phyloP scores from a whole-genome alignment of 2,888 invertebrate species.

The Mantis religiosa region DNA sequence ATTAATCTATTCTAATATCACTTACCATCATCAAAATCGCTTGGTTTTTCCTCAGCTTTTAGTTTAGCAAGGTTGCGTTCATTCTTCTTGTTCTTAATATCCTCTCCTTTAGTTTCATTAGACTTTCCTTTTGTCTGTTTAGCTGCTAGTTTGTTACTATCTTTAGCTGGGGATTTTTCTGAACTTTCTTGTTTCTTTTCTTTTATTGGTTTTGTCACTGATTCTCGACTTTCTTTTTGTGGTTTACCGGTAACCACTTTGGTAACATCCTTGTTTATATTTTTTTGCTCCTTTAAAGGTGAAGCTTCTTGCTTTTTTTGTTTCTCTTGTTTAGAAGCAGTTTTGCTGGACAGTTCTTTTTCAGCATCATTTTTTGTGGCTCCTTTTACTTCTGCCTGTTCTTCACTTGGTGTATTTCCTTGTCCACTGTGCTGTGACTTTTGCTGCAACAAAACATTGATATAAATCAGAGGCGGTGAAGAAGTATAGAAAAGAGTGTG shows the following conservation, averaged over 20 bases:
- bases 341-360: conserved; percentile 29
- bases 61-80: conserved; percentile 46
- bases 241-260: neutral
- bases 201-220: conserved; percentile 29
- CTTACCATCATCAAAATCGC: conserved; percentile 66
- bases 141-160: conserved; percentile 39
- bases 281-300: conserved; percentile 46
- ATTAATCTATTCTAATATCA: neutral
- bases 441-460: conserved; percentile 29
- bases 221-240: conserved; percentile 44
- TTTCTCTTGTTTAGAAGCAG: conserved; percentile 31
- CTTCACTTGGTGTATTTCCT: conserved; percentile 35
- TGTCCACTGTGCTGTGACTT: conserved; percentile 38
- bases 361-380: conserved; percentile 28
- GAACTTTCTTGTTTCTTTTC: conserved; percentile 43
- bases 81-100: conserved; percentile 58
- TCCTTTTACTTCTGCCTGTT: conserved; percentile 7
- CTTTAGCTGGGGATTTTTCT: conserved; percentile 39
- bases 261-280: conserved; percentile 34
- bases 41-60: conserved; percentile 59
- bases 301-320: conserved; percentile 43
- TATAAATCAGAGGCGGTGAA: neutral
- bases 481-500: neutral
- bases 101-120: conserved; percentile 38
- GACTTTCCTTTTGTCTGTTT: conserved; percentile 50